phyloP scores from a whole-genome alignment of 2,113 vertebrate species.

The Neofelis nebulosa region DNA sequence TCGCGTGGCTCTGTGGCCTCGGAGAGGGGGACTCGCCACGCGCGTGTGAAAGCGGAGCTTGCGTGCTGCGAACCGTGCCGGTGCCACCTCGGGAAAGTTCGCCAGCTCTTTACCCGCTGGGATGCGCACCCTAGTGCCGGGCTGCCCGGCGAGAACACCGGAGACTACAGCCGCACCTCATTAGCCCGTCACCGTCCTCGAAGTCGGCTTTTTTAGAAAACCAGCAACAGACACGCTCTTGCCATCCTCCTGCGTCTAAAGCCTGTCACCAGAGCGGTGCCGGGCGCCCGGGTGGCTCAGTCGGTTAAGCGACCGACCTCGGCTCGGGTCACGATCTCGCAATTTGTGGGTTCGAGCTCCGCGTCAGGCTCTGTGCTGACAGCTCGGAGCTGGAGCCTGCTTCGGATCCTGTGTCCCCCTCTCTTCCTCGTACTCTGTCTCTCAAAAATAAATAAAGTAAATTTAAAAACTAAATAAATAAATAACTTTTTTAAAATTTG shows the following conservation, averaged over 20 bases:
- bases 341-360: no score
- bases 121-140: neutral
- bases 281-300: no score
- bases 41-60: rapidly evolving
- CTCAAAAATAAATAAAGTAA: no score
- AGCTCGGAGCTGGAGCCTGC: no score
- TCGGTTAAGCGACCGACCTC: no score
- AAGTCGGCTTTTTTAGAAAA: neutral
- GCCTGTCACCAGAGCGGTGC: neutral
- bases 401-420: no score
- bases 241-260: neutral
- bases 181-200: neutral
- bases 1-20: neutral
- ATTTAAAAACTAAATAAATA: no score
- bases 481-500: neutral
- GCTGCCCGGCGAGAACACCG: neutral
- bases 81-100: no score
- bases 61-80: rapidly evolving
- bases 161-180: neutral
- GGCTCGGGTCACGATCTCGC: no score
- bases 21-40: rapidly evolving
- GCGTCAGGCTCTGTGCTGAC: no score
- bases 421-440: no score
- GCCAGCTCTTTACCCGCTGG: neutral
- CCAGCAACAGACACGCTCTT: neutral